Percentiles rank a stretch among this genome's conserved stretches.
These are phyloP conservation scores for Isurus oxyrinchus DNA, from an alignment of 2,113 vertebrate species.

Conservation along the genomic window DNA sequence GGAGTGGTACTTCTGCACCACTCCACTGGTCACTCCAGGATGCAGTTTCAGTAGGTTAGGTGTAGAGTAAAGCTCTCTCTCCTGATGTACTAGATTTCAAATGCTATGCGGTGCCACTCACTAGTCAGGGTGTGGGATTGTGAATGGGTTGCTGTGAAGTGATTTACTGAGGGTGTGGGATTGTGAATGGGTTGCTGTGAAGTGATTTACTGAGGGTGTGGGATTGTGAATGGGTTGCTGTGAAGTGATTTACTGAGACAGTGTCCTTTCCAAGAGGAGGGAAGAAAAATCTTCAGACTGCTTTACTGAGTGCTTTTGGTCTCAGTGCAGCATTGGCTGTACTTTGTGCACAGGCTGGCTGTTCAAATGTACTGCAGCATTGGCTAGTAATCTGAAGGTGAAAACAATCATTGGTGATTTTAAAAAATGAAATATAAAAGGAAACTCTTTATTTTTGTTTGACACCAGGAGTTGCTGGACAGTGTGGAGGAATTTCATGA, in stretches of 20 bases:
- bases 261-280: neutral
- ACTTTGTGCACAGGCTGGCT: neutral
- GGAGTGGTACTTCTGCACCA: too few species aligned
- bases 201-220: neutral
- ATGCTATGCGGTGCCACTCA: neutral
- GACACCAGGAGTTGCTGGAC: constrained; percentile 81
- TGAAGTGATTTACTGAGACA: neutral
- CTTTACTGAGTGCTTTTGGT: neutral
- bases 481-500: constrained; percentile 96
- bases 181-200: neutral
- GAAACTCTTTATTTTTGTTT: constrained; percentile 37
- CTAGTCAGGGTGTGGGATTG: neutral
- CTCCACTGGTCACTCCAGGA: too few species aligned
- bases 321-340: neutral
- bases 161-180: neutral
- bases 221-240: neutral
- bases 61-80: neutral
- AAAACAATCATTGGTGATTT: neutral
- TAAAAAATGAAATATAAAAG: neutral
- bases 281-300: neutral
- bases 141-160: neutral
- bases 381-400: neutral
- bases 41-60: neutral
- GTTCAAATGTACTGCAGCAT: too few species aligned
- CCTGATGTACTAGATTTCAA: neutral